A percentile compares a stretch with the other conserved stretches of the same genome.
phyloP scores from a whole-genome alignment of 2,113 vertebrate genomes.

The Hemibagrus wyckioides region DNA sequence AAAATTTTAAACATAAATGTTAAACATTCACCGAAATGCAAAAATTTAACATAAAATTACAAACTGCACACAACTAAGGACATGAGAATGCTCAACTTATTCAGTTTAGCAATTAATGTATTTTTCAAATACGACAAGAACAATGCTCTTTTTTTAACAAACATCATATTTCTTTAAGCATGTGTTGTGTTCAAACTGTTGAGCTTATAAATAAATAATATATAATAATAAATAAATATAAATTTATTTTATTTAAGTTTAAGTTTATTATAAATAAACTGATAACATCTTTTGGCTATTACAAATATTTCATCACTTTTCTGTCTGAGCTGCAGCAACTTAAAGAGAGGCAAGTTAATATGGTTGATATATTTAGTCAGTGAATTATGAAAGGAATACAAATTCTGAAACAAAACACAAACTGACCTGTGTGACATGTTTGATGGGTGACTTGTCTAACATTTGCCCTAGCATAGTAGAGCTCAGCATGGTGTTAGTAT shows the following conservation, averaged over 20 bases:
- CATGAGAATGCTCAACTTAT: background rate
- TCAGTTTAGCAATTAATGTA: no score
- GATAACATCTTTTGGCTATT: background rate
- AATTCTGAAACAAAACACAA: background rate
- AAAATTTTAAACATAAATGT: background rate
- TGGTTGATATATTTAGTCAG: background rate
- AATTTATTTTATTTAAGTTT: no score
- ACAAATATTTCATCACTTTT: background rate
- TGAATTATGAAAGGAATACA: background rate
- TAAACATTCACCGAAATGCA: background rate
- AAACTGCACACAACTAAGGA: background rate
- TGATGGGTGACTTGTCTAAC: constrained; percentile 87
- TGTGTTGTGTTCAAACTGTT: background rate
- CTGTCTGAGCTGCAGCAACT: background rate
- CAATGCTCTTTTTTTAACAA: background rate
- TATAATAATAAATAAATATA: no score
- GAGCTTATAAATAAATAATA: no score
- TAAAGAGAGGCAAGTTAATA: background rate
- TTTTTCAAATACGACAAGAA: background rate
- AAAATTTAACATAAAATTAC: background rate
- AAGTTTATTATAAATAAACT: background rate
- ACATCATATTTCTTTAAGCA: background rate
- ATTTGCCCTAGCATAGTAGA: constrained; percentile 79
- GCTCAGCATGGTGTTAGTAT: constrained; percentile 70
- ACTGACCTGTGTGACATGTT: constrained; percentile 74